These are phyloP conservation scores for Benthochromis sp. DNA, from an alignment of 2,113 vertebrate species.

Conservation along the genomic window DNA sequence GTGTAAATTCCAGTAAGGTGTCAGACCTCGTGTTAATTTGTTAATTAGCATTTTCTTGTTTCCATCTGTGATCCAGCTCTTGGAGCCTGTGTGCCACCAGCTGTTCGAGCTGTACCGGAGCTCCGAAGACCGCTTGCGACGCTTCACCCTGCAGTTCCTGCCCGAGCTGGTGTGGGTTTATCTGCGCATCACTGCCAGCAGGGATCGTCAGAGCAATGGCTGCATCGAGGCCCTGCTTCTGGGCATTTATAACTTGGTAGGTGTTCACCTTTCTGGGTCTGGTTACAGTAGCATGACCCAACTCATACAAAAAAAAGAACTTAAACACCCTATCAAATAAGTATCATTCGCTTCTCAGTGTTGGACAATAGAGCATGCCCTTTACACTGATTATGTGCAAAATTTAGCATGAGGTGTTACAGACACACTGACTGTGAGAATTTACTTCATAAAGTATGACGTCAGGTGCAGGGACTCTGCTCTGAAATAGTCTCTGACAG, in stretches of 20 bases:
- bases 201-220: slow-evolving; percentile 91
- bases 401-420: not conserved
- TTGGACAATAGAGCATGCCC: not conserved
- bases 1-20: not conserved
- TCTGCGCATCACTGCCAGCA: slow-evolving; percentile 85
- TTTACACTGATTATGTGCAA: not conserved
- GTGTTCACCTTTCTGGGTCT: slow-evolving; percentile 22
- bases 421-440: not conserved
- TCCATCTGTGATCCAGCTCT: slow-evolving; percentile 68
- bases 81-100: slow-evolving; percentile 98
- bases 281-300: not conserved
- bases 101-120: slow-evolving; percentile 95
- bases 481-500: not conserved
- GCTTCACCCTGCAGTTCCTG: slow-evolving; percentile 94
- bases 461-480: not conserved
- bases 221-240: slow-evolving; percentile 94
- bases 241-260: slow-evolving; percentile 96
- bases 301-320: not conserved
- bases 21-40: not conserved
- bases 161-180: slow-evolving; percentile 97
- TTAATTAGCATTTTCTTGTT: not conserved
- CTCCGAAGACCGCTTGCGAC: slow-evolving; percentile 86
- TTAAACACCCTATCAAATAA: not conserved
- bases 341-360: not conserved
- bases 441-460: not conserved